phyloP scores from a whole-genome alignment of 30 jellyfish, hydroid and myxozoan species.

The Hydractinia symbiolongicarpus region DNA sequence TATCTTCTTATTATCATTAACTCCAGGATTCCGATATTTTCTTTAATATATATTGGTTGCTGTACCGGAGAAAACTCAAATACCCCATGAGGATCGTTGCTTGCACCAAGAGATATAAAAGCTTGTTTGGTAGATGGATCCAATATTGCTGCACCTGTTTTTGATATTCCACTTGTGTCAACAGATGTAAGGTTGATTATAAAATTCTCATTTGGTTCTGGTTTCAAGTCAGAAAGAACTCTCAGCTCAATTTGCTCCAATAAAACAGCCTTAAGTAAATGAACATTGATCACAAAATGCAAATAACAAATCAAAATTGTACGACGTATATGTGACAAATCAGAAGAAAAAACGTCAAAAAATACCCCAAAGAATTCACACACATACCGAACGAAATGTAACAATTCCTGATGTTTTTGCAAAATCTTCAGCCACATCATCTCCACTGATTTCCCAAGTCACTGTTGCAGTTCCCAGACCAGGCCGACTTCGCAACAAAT shows the following conservation, averaged over 20 bases:
- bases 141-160: conserved; percentile 79
- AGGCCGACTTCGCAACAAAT: conserved; percentile 56
- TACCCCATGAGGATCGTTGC: conserved; percentile 92
- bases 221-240: conserved; percentile 32
- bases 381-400: conserved; percentile 4
- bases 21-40: conserved; percentile 37
- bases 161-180: conserved; percentile 57
- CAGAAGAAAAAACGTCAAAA: not conserved
- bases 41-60: conserved; percentile 61
- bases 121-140: conserved; percentile 61
- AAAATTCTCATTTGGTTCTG: conserved; percentile 74
- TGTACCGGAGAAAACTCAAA: conserved; percentile 52
- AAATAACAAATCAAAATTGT: too few relatives aligned
- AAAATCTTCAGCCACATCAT: conserved; percentile 71
- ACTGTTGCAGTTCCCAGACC: conserved; percentile 73
- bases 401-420: conserved; percentile 40
- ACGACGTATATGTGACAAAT: too few relatives aligned
- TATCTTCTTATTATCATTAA: conserved; percentile 47
- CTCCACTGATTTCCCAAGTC: conserved; percentile 69
- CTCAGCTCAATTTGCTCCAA: too few relatives aligned
- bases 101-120: conserved; percentile 60
- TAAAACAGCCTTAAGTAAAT: too few relatives aligned
- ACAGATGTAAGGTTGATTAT: conserved; percentile 49
- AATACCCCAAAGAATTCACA: not conserved
- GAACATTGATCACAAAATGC: too few relatives aligned